Conservation (phyloP, 92 coral and sea anemone species). For the Actinostola sp. region DNA sequence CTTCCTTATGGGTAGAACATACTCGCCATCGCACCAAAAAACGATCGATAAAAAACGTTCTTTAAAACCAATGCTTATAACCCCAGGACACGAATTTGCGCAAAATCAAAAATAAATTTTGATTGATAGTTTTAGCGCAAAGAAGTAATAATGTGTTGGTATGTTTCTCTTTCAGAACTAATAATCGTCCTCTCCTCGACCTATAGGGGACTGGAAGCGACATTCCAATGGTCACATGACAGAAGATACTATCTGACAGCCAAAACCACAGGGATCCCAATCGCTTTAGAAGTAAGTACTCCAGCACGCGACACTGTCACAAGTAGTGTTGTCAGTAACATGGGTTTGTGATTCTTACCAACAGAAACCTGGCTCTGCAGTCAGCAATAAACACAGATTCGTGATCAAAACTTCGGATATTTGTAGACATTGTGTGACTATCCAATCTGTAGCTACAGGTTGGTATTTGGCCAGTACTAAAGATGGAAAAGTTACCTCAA, state of each 20-base stretch:
- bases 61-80: too few relatives aligned
- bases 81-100: too few relatives aligned
- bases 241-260: slow-evolving; percentile 13
- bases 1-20: too few relatives aligned
- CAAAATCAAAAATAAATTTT: too few relatives aligned
- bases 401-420: background rate
- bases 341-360: background rate
- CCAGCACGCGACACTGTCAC: background rate
- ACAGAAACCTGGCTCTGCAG: slow-evolving; percentile 4
- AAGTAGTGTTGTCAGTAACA: background rate
- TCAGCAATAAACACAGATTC: slow-evolving; percentile 9
- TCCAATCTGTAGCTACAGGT: slow-evolving; percentile 7
- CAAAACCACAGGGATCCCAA: slow-evolving; percentile 14
- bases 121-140: too few relatives aligned
- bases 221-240: slow-evolving; percentile 26
- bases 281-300: slow-evolving; percentile 14
- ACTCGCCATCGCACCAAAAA: too few relatives aligned
- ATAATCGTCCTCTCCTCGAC: background rate
- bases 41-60: too few relatives aligned
- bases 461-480: slow-evolving; percentile 4
- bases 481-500: background rate
- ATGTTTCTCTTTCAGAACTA: background rate
- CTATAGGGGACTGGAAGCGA: slow-evolving; percentile 12
- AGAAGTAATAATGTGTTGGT: background rate
- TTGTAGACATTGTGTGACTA: background rate